A percentile compares a stretch with the other conserved stretches of the same genome.
phyloP scores from a whole-genome alignment of 2,113 vertebrate species.

The Shinisaurus crocodilurus region DNA sequence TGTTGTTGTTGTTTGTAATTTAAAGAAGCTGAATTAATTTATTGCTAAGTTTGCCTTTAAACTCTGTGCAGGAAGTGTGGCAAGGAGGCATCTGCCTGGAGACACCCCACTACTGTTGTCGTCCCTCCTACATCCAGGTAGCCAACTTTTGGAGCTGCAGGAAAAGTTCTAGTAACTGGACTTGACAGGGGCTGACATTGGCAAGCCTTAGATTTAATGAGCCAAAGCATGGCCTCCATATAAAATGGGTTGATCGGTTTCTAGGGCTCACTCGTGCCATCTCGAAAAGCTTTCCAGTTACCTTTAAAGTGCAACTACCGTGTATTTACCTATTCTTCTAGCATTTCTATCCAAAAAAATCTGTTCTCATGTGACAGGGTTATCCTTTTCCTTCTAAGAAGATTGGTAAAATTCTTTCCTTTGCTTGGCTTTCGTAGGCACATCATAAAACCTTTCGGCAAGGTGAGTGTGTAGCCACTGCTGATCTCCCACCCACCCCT shows the following conservation, averaged over 20 bases:
- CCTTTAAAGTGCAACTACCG: background rate
- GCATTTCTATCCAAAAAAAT: background rate
- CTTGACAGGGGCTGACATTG: no score
- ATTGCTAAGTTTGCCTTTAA: background rate
- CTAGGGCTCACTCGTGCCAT: no score
- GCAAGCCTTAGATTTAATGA: background rate
- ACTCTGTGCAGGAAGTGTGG: background rate
- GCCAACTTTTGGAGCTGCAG: no score
- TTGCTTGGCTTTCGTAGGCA: constrained; percentile 36
- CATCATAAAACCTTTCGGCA: constrained; percentile 33
- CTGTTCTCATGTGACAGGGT: background rate
- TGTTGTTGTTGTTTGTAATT: no score
- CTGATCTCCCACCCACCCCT: constrained; percentile 7
- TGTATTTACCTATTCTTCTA: background rate
- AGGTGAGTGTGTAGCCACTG: constrained; percentile 61
- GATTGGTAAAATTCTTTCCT: background rate
- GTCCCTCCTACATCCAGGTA: background rate
- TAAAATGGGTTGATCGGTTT: background rate
- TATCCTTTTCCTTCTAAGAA: constrained; percentile 14
- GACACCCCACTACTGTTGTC: background rate
- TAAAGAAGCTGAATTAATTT: background rate
- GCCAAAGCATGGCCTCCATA: no score
- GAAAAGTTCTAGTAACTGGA: background rate
- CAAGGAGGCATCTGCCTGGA: background rate
- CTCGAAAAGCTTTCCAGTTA: background rate